phyloP scores from a whole-genome alignment of 2,888 invertebrate species.

The Mythimna lalbum region DNA sequence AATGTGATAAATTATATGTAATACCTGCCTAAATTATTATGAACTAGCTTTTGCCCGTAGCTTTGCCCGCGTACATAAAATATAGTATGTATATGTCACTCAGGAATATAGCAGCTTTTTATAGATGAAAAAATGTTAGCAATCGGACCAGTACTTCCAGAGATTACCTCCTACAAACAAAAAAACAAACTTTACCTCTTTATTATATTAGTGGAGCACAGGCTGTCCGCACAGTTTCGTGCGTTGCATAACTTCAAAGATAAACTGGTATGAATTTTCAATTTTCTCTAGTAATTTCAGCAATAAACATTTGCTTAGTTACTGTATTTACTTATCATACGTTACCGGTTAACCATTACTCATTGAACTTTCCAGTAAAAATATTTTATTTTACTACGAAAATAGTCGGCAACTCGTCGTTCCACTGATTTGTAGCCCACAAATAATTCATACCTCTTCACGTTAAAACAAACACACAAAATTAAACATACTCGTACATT shows the following conservation, averaged over 20 bases:
- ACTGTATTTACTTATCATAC: neutral
- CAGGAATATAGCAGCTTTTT: no score
- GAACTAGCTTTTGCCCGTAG: no score
- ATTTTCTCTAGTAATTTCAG: neutral
- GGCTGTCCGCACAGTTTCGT: no score
- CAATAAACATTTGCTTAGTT: neutral
- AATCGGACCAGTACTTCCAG: no score
- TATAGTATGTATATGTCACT: no score
- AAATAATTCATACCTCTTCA: constrained; percentile 27
- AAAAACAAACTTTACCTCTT: no score
- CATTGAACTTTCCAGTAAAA: neutral
- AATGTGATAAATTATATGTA: no score
- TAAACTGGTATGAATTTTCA: neutral
- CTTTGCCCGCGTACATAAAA: no score
- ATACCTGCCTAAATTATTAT: no score
- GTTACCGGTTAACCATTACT: constrained; percentile 1
- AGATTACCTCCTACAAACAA: no score
- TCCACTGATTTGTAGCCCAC: constrained; percentile 15
- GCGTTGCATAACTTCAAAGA: neutral
- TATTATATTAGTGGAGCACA: no score
- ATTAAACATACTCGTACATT: constrained; percentile 62
- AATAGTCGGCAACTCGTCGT: neutral
- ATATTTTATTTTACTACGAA: constrained; percentile 35
- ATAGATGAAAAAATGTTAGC: no score
- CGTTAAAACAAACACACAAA: constrained; percentile 50